Conservation (phyloP, 2,113 vertebrate genomes). For the Charadrius vociferus region DNA sequence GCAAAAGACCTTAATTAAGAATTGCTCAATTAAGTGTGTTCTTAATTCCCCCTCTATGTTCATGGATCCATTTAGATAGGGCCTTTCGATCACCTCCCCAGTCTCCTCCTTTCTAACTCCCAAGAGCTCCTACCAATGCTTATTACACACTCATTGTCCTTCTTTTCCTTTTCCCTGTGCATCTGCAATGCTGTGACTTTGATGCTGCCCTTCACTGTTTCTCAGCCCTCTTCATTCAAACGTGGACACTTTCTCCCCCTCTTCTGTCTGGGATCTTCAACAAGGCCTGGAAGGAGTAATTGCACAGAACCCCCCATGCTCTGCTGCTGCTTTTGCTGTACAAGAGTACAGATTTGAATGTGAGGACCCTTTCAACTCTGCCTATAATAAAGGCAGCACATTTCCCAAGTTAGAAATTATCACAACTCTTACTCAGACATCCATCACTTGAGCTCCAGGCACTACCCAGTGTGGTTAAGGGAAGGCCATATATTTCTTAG, state of each 20-base stretch:
- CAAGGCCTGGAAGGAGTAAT: neutral
- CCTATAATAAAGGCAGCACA: neutral
- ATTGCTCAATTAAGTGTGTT: neutral
- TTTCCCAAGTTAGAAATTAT: neutral
- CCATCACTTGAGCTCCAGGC: neutral
- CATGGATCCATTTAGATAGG: neutral
- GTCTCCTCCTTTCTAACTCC: neutral
- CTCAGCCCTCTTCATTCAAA: neutral
- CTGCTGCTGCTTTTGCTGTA: neutral
- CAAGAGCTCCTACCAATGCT: neutral
- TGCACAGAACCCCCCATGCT: neutral
- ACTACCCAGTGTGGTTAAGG: neutral
- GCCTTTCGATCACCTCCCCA: neutral
- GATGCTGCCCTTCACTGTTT: neutral
- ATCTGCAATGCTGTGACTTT: neutral
- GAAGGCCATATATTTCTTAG: neutral
- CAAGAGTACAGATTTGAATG: neutral
- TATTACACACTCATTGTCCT: neutral
- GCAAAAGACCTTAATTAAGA: neutral
- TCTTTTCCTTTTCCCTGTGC: neutral
- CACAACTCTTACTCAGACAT: neutral
- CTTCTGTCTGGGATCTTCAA: neutral
- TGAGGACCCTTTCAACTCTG: neutral
- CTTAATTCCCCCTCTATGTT: neutral
- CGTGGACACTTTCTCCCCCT: neutral